A percentile compares a stretch with the other conserved stretches of the same genome.
Evolutionary conservation across 1,140 invertebrate genomes (phyloP).

Genomic region (Drusus annulatus): DNA sequence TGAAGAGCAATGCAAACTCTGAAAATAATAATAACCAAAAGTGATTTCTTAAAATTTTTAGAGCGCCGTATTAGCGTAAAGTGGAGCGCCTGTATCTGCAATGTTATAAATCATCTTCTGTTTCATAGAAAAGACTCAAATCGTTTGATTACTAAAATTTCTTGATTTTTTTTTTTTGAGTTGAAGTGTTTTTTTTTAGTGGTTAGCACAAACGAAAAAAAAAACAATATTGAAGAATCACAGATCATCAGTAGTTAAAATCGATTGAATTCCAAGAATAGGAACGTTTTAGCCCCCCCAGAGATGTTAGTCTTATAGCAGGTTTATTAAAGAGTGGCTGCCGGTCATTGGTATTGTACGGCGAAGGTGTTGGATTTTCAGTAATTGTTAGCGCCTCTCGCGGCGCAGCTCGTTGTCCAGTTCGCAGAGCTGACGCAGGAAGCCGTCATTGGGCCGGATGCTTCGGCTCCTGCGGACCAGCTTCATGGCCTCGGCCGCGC

Average conservation of each 20-base stretch:
- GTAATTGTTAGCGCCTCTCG: slow-evolving; percentile 61
- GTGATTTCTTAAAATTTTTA: no score
- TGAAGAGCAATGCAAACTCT: no score
- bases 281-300: not conserved
- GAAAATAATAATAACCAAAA: no score
- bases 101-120: no score
- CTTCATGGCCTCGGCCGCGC: slow-evolving; percentile 81
- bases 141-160: no score
- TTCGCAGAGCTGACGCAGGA: slow-evolving; percentile 82
- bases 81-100: no score
- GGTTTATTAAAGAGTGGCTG: not conserved
- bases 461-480: slow-evolving; percentile 78
- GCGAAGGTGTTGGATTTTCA: not conserved
- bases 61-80: no score
- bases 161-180: no score
- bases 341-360: not conserved
- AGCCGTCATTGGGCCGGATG: slow-evolving; percentile 86
- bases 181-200: no score
- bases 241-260: not conserved
- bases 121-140: no score
- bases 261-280: slow-evolving; percentile 2
- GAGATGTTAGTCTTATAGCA: not conserved
- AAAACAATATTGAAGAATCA: not conserved
- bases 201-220: not conserved
- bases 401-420: slow-evolving; percentile 78